Conservation (phyloP, 1,140 invertebrate genomes). For the Neotoxoptera formosana region DNA sequence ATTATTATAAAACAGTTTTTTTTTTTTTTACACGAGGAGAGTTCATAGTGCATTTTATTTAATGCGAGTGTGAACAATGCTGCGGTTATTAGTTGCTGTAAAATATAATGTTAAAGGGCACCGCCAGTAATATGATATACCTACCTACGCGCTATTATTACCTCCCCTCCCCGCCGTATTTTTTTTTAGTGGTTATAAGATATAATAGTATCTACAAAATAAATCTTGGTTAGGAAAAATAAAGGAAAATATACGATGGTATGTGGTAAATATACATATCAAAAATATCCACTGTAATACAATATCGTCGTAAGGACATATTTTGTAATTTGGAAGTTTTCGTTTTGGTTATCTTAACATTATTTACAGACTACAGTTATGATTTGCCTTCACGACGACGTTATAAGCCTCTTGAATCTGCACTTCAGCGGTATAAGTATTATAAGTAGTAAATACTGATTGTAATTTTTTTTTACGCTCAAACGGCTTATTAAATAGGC, state of each 20-base stretch:
- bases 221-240: neutral
- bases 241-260: neutral
- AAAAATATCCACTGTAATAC: no score
- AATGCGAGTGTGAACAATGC: neutral
- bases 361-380: neutral
- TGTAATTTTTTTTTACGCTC: neutral
- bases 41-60: neutral
- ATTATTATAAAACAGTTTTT: neutral
- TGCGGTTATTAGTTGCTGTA: neutral
- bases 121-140: no score
- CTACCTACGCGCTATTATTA: no score
- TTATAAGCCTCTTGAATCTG: neutral
- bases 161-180: neutral
- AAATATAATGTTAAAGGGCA: neutral
- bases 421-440: neutral
- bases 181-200: neutral
- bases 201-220: neutral
- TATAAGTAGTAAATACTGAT: neutral
- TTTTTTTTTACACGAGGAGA: neutral
- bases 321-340: neutral
- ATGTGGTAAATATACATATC: no score
- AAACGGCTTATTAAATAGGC: neutral
- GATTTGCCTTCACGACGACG: neutral
- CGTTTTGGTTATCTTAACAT: neutral
- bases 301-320: no score